A percentile compares a stretch with the other conserved stretches of the same genome.
These are phyloP conservation scores for Conus canariensis DNA, from an alignment of 2,888 invertebrate genomes.

Conservation along the genomic window DNA sequence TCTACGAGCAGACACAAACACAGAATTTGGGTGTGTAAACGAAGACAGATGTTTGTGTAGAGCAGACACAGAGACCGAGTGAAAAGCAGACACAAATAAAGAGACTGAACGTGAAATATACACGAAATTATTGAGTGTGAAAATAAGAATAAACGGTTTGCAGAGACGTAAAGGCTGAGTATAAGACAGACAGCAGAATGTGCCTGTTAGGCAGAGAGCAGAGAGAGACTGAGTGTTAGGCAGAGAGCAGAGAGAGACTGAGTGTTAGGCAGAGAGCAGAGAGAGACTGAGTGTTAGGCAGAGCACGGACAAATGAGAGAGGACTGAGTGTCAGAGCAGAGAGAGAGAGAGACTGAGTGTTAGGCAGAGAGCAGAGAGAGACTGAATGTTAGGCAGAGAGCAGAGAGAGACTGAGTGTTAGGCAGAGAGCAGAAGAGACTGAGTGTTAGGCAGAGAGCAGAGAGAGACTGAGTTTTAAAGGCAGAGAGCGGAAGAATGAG, in stretches of 20 bases:
- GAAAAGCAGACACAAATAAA: too few relatives aligned
- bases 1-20: too few relatives aligned
- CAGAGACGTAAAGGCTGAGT: too few relatives aligned
- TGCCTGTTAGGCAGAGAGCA: background rate
- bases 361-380: background rate
- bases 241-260: background rate
- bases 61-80: too few relatives aligned
- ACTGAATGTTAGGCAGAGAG: background rate
- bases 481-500: background rate
- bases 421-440: background rate
- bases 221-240: background rate
- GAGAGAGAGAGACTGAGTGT: background rate
- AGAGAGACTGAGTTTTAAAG: background rate
- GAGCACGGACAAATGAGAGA: background rate
- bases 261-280: background rate
- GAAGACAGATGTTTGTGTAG: too few relatives aligned
- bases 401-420: background rate
- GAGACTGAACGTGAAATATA: too few relatives aligned
- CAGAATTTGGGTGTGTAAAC: too few relatives aligned
- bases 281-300: background rate
- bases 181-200: too few relatives aligned
- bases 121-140: too few relatives aligned
- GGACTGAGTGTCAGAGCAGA: background rate
- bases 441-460: background rate
- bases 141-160: too few relatives aligned